Conservation (phyloP, 2,113 vertebrate genomes). For the Cyanistes caeruleus region DNA sequence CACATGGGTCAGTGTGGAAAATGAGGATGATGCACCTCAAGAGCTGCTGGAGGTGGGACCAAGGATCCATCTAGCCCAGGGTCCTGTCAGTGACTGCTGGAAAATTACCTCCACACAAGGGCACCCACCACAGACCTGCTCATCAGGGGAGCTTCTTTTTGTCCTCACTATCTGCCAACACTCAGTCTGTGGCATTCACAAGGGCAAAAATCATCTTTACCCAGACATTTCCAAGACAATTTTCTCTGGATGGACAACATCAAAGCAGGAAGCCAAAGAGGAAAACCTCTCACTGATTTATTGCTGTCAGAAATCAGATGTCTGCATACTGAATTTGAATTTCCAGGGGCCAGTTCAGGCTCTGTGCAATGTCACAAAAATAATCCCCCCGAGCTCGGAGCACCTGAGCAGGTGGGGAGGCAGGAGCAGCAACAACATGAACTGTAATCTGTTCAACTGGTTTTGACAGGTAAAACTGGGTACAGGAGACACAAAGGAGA, state of each 20-base stretch:
- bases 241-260: not conserved
- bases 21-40: not conserved
- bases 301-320: not conserved
- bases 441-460: not conserved
- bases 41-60: not conserved
- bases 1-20: not conserved
- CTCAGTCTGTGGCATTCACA: not conserved
- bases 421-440: not conserved
- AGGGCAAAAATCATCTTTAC: not conserved
- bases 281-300: not conserved
- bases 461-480: not conserved
- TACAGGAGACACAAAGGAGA: not conserved
- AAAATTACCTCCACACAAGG: not conserved
- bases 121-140: not conserved
- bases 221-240: not conserved
- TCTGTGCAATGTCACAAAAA: not conserved
- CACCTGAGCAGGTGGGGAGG: not conserved
- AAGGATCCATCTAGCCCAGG: not conserved
- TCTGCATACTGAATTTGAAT: not conserved
- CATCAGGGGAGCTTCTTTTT: not conserved
- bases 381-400: not conserved
- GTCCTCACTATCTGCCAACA: not conserved
- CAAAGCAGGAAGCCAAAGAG: not conserved
- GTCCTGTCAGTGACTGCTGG: not conserved
- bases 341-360: not conserved